Percentiles rank a stretch among this genome's conserved stretches.
Conservation (phyloP, 2,113 vertebrate genomes). For the Corythornis vintsioides region DNA sequence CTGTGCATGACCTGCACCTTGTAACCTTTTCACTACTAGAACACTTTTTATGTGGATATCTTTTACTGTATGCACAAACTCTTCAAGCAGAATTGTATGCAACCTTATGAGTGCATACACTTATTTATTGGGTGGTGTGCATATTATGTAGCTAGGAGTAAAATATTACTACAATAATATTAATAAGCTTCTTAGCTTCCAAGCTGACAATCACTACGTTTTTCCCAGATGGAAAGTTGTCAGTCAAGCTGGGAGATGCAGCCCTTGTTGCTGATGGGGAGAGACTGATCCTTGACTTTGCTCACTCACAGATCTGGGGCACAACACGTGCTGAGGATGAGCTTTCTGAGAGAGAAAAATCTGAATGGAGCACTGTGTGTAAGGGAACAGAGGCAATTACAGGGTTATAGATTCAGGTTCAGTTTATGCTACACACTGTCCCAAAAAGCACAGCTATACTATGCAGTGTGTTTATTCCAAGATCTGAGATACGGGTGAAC, state of each 20-base stretch:
- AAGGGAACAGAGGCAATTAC: neutral
- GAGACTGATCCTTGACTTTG: neutral
- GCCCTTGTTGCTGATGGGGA: neutral
- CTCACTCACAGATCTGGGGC: neutral
- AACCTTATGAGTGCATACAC: neutral
- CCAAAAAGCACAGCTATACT: neutral
- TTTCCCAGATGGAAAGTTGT: neutral
- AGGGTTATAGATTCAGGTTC: neutral
- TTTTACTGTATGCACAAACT: neutral
- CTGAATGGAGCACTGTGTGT: accelerated
- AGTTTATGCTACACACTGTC: neutral
- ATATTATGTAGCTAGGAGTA: neutral
- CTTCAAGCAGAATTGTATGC: neutral
- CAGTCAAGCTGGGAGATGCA: neutral
- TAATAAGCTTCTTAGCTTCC: neutral
- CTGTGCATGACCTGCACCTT: neutral
- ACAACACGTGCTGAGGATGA: neutral
- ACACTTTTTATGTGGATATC: neutral
- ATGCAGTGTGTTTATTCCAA: neutral
- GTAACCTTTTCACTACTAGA: neutral
- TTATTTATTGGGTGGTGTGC: neutral
- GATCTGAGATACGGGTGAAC: neutral
- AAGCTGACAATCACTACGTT: neutral
- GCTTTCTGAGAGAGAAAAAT: neutral
- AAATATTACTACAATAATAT: neutral